Percentiles rank a stretch among this genome's conserved stretches.
phyloP scores from a whole-genome alignment of 2,113 vertebrate species.

The Saiga tatarica region DNA sequence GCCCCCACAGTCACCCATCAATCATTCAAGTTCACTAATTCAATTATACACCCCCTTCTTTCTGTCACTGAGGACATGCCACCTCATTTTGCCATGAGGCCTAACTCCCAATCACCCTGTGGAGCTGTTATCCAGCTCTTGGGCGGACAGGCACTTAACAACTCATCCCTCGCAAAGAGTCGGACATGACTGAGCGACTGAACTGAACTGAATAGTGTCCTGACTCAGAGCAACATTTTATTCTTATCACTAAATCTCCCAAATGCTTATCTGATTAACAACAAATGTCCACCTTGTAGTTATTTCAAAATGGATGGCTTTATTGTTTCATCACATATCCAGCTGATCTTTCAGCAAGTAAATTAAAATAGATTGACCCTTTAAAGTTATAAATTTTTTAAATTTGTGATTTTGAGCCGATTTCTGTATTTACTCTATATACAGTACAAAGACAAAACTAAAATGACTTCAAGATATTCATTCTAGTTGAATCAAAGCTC shows the following conservation, averaged over 20 bases:
- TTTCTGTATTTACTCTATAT: background rate
- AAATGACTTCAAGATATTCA: slow-evolving; percentile 14
- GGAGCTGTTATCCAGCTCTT: background rate
- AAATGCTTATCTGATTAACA: background rate
- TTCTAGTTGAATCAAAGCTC: background rate
- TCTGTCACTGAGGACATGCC: background rate
- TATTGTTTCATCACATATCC: background rate
- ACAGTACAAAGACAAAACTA: background rate
- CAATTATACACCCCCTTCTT: background rate
- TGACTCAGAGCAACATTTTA: slow-evolving; percentile 1
- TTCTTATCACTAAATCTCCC: background rate
- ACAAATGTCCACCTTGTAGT: background rate
- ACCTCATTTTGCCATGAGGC: background rate
- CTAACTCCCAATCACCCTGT: background rate
- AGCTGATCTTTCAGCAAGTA: slow-evolving; percentile 34
- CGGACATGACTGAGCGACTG: no score
- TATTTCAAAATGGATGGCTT: slow-evolving; percentile 20
- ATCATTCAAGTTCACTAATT: background rate
- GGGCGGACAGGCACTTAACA: background rate
- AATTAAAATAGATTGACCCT: slow-evolving; percentile 14
- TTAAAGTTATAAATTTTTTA: slow-evolving; percentile 10
- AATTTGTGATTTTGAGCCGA: background rate
- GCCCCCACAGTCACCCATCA: background rate
- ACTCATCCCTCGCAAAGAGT: background rate
- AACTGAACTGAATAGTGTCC: background rate